Evolutionary conservation across 2,888 invertebrate genomes (phyloP), one percentile per base, ranked within the genome.

Genomic region (Yponomeuta malinellus): DNA sequence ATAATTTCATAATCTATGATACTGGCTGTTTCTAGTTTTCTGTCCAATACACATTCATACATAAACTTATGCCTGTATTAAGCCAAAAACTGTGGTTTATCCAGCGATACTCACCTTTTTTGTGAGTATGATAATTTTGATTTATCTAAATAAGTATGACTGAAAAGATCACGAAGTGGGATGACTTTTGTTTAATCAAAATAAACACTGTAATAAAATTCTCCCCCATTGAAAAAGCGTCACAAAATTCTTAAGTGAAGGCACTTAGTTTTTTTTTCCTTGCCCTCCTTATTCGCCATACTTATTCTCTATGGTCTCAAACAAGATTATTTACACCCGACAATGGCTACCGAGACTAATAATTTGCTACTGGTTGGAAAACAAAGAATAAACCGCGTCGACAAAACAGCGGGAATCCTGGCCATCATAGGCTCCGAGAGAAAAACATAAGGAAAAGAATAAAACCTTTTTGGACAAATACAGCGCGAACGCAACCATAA

Each of bases 271-370:
- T 2, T 52, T 52, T 52, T 52, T 52, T 52, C 1, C 52, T 12
- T 8, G 12, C 15, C 52, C 15, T 1, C 48, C 48, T 5, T 43
- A 43, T 43, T 43, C 43, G 43, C 43, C 43, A 43, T 43, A 43
- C 8, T 15, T 52, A 52, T 52, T 52, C 12, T 52, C 52, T 52
- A 52, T 52, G 52, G 15, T 15, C 15, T 52, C 52, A 12, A 67
- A 43, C 79, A 81, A 86, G 81, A 88, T 89, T 89, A 90, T 90
- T 89, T 89, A 90, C 86, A 86, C 83, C 81, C 80, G 80, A 77
- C 75, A 87, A 89, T 84, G 75, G 85, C 81, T 71, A 87, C 90
- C 90, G 89, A 89, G 86, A 83, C 89, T 84, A 90, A 90, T 90
- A 77, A 90, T 89, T 85, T 83, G 90, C 90, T 90, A 90, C 90